A percentile compares a stretch with the other conserved stretches of the same genome.
Conservation (phyloP, 2,797 vertebrate genomes). For the Mionectes olivaceus region DNA sequence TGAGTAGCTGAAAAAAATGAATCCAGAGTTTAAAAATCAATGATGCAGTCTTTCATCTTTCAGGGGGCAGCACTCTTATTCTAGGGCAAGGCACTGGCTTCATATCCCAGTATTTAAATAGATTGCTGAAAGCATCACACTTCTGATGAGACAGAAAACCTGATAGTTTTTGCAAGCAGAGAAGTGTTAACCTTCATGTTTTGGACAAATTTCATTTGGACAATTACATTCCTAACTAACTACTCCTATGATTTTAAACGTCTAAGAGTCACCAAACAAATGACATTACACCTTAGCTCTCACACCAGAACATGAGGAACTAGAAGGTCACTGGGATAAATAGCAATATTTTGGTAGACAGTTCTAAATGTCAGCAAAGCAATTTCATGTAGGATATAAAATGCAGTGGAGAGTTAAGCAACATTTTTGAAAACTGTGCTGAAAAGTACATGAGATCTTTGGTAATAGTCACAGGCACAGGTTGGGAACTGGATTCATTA, state of each 20-base stretch:
- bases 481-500: not conserved
- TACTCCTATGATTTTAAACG: not conserved
- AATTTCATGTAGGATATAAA: not conserved
- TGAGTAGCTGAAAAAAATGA: not conserved
- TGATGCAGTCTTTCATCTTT: not conserved
- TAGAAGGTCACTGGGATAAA: conserved; percentile 30
- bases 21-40: not conserved
- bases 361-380: conserved; percentile 24
- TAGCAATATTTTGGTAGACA: not conserved
- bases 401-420: not conserved
- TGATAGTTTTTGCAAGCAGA: not conserved
- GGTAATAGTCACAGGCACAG: not conserved
- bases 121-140: not conserved
- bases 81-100: not conserved
- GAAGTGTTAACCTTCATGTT: not conserved
- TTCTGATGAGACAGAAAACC: not conserved
- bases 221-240: conserved; percentile 23
- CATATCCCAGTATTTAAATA: not conserved
- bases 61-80: not conserved
- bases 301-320: not conserved
- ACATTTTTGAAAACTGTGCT: not conserved
- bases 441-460: not conserved
- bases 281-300: not conserved
- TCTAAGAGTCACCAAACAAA: conserved; percentile 25
- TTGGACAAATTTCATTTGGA: not conserved